A percentile compares a stretch with the other conserved stretches of the same genome.
These are phyloP conservation scores for Callipepla californica DNA, from an alignment of 2,113 vertebrate species.

Conservation along the genomic window DNA sequence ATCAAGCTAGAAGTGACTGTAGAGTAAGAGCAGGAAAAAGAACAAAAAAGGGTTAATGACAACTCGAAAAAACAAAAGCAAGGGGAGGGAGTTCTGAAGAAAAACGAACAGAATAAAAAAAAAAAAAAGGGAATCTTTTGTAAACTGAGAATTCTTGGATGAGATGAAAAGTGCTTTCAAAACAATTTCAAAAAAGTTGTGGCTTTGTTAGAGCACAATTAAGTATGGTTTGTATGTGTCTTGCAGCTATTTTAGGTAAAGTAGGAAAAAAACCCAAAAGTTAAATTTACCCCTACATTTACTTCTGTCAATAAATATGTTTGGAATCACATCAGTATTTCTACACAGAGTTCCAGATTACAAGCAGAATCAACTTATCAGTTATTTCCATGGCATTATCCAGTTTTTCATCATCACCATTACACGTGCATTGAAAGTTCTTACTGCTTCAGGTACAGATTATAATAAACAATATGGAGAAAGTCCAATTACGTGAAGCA, in stretches of 20 bases:
- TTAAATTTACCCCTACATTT: not conserved
- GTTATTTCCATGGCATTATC: not conserved
- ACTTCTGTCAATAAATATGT: not conserved
- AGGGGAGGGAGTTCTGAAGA: not conserved
- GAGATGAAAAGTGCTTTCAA: not conserved
- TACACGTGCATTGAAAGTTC: not conserved
- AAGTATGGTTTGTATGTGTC: not conserved
- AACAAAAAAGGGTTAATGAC: slow-evolving; percentile 53
- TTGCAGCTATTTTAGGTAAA: not conserved
- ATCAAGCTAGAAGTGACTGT: slow-evolving; percentile 60
- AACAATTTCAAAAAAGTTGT: not conserved
- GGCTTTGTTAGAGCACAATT: not conserved
- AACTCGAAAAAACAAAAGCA: not conserved
- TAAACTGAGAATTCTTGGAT: not conserved
- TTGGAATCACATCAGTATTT: not conserved
- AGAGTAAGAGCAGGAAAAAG: slow-evolving; percentile 46
- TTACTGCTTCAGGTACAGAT: not conserved
- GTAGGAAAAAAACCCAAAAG: not conserved
- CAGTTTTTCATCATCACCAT: not conserved
- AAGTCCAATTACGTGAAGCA: not conserved
- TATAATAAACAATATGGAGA: not conserved
- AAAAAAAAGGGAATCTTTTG: not conserved
- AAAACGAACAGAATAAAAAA: not conserved
- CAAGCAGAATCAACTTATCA: not conserved
- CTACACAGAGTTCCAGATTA: not conserved